phyloP scores from a whole-genome alignment of 2,888 invertebrate species.

The Phasia obesa region DNA sequence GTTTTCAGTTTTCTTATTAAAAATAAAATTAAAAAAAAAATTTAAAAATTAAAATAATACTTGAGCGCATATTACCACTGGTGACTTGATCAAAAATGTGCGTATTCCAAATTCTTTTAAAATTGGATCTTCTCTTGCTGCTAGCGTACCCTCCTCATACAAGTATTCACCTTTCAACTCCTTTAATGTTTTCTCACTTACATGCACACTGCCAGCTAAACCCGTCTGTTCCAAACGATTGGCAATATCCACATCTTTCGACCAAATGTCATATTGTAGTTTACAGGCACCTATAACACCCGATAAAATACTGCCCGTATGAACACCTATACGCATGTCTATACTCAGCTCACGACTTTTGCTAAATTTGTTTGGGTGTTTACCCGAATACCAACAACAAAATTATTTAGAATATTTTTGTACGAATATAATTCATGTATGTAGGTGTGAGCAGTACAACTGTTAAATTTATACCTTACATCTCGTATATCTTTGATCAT shows the following conservation, averaged over 20 bases:
- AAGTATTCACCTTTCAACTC: slow-evolving; percentile 87
- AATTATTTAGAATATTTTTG: no score
- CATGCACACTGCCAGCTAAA: slow-evolving; percentile 93
- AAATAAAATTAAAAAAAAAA: no score
- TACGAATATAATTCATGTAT: no score
- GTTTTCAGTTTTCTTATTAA: no score
- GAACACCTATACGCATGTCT: slow-evolving; percentile 98
- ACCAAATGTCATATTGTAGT: slow-evolving; percentile 99
- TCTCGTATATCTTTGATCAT: slow-evolving; percentile 94
- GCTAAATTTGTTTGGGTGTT: no score
- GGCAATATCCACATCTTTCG: slow-evolving; percentile 95
- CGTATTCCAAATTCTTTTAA: slow-evolving; percentile 88
- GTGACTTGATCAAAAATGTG: slow-evolving; percentile 91
- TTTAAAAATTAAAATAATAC: no score
- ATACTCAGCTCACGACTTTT: slow-evolving; percentile 88
- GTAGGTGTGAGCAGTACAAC: no score
- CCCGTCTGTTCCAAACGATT: slow-evolving; percentile 97
- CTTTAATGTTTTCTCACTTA: slow-evolving; percentile 90
- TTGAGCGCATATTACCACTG: slow-evolving; percentile 27
- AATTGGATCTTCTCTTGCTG: slow-evolving; percentile 87
- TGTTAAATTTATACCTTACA: slow-evolving; percentile 84
- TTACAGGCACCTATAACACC: slow-evolving; percentile 96
- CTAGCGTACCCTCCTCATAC: slow-evolving; percentile 89
- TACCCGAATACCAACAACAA: no score
- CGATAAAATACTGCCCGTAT: slow-evolving; percentile 94